A percentile compares a stretch with the other conserved stretches of the same genome.
Conservation (phyloP, 2,113 vertebrate species). For the Grammomys surdaster region DNA sequence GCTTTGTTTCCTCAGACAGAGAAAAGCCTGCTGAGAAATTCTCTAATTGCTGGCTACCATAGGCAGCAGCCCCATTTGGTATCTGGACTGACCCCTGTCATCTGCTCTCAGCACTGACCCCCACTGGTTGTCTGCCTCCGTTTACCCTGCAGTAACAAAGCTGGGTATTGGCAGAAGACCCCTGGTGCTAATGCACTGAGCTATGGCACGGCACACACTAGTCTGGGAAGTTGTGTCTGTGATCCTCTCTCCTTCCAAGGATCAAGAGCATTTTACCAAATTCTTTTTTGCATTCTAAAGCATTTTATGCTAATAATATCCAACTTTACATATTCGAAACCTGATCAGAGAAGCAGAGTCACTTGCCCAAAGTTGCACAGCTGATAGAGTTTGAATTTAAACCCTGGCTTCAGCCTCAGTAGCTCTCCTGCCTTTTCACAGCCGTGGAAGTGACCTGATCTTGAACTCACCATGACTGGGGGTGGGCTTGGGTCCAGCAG, state of each 20-base stretch:
- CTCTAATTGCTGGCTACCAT: no score
- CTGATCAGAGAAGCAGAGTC: not conserved
- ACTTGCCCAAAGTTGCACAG: not conserved
- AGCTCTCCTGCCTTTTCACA: not conserved
- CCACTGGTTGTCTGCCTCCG: no score
- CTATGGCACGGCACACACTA: not conserved
- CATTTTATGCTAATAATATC: not conserved
- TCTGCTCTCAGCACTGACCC: no score
- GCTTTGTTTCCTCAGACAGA: no score
- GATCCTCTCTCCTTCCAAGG: not conserved
- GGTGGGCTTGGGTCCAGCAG: not conserved
- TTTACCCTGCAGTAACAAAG: no score
- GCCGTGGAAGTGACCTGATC: not conserved
- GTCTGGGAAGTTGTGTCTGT: not conserved
- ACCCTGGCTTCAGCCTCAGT: not conserved
- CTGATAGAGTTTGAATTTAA: not conserved
- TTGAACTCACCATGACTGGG: not conserved
- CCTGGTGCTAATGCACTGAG: not conserved
- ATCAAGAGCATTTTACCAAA: not conserved
- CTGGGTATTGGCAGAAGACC: no score
- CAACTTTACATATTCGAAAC: not conserved
- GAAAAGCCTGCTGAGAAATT: no score
- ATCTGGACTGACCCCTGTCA: no score
- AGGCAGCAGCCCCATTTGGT: no score
- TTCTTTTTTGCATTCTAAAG: not conserved